Conservation (phyloP, 2,797 vertebrate genomes). For the Simalia tracyae region DNA sequence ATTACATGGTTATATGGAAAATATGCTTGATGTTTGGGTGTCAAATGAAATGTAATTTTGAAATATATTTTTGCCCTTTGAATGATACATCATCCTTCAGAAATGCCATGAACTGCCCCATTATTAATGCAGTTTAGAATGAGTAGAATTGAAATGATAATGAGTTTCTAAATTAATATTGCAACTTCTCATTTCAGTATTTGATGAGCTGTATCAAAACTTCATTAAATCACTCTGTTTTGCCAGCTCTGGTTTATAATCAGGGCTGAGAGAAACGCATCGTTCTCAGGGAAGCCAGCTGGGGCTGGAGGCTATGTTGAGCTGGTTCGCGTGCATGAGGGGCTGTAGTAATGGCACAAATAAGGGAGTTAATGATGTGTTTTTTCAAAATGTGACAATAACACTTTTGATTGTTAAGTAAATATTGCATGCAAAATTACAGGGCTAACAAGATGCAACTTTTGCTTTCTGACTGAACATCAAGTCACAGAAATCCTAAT, state of each 20-base stretch:
- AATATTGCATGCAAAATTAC: constrained; percentile 26
- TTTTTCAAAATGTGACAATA: constrained; percentile 28
- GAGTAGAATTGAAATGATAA: constrained; percentile 68
- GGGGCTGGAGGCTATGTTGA: rapidly evolving
- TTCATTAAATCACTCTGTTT: constrained; percentile 70
- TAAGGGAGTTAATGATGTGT: constrained; percentile 44
- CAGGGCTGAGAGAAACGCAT: constrained; percentile 37
- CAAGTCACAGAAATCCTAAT: background rate
- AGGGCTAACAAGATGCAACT: constrained; percentile 7
- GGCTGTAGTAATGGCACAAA: constrained; percentile 43
- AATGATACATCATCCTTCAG: constrained; percentile 62
- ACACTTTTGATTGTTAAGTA: constrained; percentile 38
- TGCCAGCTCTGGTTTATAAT: constrained; percentile 51
- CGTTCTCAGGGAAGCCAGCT: constrained; percentile 18
- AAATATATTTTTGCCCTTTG: constrained; percentile 61
- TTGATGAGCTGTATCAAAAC: constrained; percentile 72
- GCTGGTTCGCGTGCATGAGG: background rate
- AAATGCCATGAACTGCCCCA: constrained; percentile 54
- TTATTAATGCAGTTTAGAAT: constrained; percentile 65
- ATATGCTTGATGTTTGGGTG: constrained; percentile 60
- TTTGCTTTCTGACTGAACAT: background rate
- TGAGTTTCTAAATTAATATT: constrained; percentile 70
- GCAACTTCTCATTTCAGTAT: constrained; percentile 66
- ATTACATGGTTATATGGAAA: constrained; percentile 57
- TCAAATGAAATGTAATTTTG: constrained; percentile 65